These are phyloP conservation scores for Microctenopoma stevenorrisi DNA, from an alignment of 2,797 vertebrate species.

Conservation along the genomic window DNA sequence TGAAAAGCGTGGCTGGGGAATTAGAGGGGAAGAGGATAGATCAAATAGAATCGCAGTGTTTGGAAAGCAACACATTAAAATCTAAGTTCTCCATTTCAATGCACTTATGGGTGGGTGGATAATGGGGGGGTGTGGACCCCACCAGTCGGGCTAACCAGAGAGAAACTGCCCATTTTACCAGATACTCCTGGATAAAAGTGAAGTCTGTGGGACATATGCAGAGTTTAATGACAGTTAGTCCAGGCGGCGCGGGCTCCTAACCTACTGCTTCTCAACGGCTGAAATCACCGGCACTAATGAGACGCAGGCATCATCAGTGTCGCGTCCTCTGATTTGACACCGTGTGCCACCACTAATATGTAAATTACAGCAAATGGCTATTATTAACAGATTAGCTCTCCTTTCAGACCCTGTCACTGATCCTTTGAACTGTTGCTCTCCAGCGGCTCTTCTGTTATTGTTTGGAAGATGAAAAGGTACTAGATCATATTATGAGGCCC, in stretches of 20 bases:
- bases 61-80: slow-evolving; percentile 35
- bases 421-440: slow-evolving; percentile 17
- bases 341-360: slow-evolving; percentile 4
- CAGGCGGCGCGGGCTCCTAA: slow-evolving; percentile 79
- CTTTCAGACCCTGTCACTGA: slow-evolving; percentile 9
- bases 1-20: slow-evolving; percentile 51
- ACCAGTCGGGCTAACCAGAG: background rate
- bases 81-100: slow-evolving; percentile 9
- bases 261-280: slow-evolving; percentile 66
- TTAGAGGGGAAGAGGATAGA: slow-evolving; percentile 31
- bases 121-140: background rate
- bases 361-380: slow-evolving; percentile 7
- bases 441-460: slow-evolving; percentile 6
- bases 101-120: background rate
- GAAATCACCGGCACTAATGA: background rate
- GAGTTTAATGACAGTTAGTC: slow-evolving; percentile 75
- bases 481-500: slow-evolving; percentile 14
- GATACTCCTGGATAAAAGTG: slow-evolving; percentile 77
- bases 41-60: slow-evolving; percentile 45
- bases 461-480: slow-evolving; percentile 18
- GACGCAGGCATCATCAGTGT: background rate
- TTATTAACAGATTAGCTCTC: slow-evolving; percentile 31
- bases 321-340: slow-evolving; percentile 6
- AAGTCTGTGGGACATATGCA: slow-evolving; percentile 62
- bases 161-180: slow-evolving; percentile 35